A percentile compares a stretch with the other conserved stretches of the same genome.
phyloP scores from a whole-genome alignment of 2,797 vertebrate species.

The Okamejei kenojei region DNA sequence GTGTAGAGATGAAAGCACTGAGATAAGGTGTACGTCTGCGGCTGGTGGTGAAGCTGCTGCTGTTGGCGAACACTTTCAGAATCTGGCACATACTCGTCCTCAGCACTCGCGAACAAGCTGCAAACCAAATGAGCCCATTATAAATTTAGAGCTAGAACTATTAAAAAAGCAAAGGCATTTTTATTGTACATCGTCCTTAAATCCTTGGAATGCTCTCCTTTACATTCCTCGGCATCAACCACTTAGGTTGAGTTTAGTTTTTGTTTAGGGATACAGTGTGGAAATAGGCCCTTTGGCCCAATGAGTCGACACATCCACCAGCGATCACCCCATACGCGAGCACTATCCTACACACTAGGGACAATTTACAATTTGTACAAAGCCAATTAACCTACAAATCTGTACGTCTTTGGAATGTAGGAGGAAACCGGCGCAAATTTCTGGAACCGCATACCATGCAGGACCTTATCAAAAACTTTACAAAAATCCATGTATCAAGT shows the following conservation, averaged over 20 bases:
- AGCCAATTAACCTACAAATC: no score
- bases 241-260: background rate
- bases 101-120: constrained; percentile 87
- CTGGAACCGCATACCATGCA: background rate
- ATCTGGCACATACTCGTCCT: constrained; percentile 94
- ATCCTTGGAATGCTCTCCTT: background rate
- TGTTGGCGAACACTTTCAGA: constrained; percentile 92
- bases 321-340: no score
- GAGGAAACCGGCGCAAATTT: no score
- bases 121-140: background rate
- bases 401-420: no score
- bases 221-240: background rate
- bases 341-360: no score
- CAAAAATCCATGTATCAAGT: no score
- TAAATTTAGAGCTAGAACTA: background rate
- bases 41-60: constrained; percentile 86
- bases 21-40: constrained; percentile 88
- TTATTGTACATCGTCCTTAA: background rate
- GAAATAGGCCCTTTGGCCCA: no score
- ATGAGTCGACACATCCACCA: no score
- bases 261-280: no score
- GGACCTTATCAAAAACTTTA: no score
- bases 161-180: constrained; percentile 30
- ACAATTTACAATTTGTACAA: no score
- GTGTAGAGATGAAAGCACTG: constrained; percentile 99